Evolutionary conservation across 2,113 vertebrate species (phyloP).

Genomic region (Anthoscopus minutus): DNA sequence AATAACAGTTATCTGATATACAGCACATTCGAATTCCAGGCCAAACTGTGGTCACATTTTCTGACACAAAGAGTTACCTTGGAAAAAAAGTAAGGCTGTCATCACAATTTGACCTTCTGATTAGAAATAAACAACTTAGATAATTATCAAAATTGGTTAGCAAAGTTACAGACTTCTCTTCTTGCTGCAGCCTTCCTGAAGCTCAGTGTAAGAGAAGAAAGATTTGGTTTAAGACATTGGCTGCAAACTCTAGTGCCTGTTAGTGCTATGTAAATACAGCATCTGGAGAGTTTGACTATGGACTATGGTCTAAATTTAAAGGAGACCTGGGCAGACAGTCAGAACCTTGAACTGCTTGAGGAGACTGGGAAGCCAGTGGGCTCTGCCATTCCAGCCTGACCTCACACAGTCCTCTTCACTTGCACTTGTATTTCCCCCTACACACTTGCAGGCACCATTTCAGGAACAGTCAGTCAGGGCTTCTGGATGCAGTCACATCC

Average conservation of each 20-base stretch:
- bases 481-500: not conserved
- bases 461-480: not conserved
- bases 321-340: not conserved
- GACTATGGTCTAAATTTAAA: not conserved
- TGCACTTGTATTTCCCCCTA: not conserved
- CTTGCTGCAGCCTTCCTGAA: not conserved
- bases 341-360: not conserved
- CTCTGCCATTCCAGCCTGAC: not conserved
- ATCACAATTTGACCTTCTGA: slow-evolving; percentile 34
- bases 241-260: slow-evolving; percentile 1
- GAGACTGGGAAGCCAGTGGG: not conserved
- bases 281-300: not conserved
- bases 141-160: slow-evolving; percentile 31
- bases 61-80: slow-evolving; percentile 10
- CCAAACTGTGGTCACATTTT: slow-evolving; percentile 22
- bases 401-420: not conserved
- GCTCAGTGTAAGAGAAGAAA: not conserved
- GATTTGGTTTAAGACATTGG: slow-evolving; percentile 10
- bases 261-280: not conserved
- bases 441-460: not conserved
- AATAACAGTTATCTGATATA: slow-evolving; percentile 32
- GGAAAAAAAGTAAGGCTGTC: slow-evolving; percentile 38
- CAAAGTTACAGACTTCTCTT: slow-evolving; percentile 13
- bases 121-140: not conserved
- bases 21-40: slow-evolving; percentile 49